Evolutionary conservation across 1,140 invertebrate species (phyloP).

Genomic region (Batillaria attramentaria): DNA sequence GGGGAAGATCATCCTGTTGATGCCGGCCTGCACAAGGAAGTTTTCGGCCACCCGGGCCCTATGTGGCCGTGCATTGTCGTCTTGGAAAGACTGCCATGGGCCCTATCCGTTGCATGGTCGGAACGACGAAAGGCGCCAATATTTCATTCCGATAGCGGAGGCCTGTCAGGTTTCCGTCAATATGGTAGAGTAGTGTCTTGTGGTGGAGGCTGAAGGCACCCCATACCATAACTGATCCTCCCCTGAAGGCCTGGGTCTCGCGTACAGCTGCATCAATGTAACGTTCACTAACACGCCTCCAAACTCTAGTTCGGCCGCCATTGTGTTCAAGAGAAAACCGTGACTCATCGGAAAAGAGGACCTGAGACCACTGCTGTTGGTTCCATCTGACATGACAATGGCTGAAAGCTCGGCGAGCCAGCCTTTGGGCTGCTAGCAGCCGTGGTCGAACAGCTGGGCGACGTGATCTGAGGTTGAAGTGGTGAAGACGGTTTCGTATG

Average conservation of each 20-base stretch:
- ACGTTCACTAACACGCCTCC: background rate
- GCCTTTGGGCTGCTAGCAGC: background rate
- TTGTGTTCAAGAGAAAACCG: background rate
- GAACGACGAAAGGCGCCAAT: background rate
- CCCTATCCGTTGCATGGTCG: background rate
- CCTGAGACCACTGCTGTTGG: background rate
- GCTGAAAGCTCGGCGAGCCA: background rate
- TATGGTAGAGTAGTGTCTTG: background rate
- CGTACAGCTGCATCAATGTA: background rate
- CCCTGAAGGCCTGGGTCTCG: background rate
- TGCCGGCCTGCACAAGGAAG: background rate
- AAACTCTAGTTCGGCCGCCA: background rate
- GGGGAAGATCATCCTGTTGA: background rate
- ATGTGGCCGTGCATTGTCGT: background rate
- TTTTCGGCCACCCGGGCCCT: background rate
- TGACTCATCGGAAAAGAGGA: background rate
- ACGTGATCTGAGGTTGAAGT: background rate
- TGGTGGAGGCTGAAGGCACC: too few species aligned
- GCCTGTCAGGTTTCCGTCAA: conserved; percentile 1
- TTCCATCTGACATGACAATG: background rate
- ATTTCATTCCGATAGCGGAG: background rate
- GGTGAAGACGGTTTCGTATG: background rate
- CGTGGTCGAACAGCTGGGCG: conserved; percentile 1
- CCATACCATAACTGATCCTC: conserved; percentile 4
- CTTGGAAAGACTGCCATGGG: background rate